Evolutionary conservation across 2,113 vertebrate species (phyloP), one percentile per base, ranked within the genome.

Genomic region (Gobius niger): DNA sequence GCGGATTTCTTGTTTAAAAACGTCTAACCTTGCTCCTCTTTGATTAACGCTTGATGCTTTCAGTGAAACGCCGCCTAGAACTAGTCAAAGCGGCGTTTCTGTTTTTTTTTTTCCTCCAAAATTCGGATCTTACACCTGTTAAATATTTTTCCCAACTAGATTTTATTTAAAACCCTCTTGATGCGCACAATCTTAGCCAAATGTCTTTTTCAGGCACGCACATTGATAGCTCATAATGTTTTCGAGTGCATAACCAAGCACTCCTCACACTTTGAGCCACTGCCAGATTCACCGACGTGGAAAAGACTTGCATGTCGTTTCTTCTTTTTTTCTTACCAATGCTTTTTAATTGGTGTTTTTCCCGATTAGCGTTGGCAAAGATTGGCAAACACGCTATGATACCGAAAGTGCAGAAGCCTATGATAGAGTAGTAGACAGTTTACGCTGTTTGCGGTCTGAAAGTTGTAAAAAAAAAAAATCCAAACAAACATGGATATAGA

Each of bases 1-100:
- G 73, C 68, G 61, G 41, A 81, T 84, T 80, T 82, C 72, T 77
- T 77, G 49, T 67, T 81, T 69, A 67, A 77, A 72, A 81, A 77
- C 19, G 40, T 65, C 64, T 62, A 80, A 81, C 59, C 14, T 59
- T 34, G 68, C 60, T 65, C 13, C 7, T 51, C 52, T 76, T 67
- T 8, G 13, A 63, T 70, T 62, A 53, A 79, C 24, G 47, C 51
- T 51, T 73, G 42, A 68, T 74, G 76, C 83, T 70, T 78, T 67
- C 65, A 66, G 60, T 44, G 74, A 74, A 34, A 51, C 73, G 46
- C 50, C n/a, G 62, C 59, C 47, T 70, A 71, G 76, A 75, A 15
- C 56, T 9, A 41, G 12, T 59, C 24, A 41, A 44, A 60, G 57
- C 14, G 69, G 79, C 24, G 47, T 77, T 67, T 78, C 63, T 54